Percentiles rank a stretch among this genome's conserved stretches.
Evolutionary conservation across 2,888 invertebrate species (phyloP).

Genomic region (Lithophane socia): DNA sequence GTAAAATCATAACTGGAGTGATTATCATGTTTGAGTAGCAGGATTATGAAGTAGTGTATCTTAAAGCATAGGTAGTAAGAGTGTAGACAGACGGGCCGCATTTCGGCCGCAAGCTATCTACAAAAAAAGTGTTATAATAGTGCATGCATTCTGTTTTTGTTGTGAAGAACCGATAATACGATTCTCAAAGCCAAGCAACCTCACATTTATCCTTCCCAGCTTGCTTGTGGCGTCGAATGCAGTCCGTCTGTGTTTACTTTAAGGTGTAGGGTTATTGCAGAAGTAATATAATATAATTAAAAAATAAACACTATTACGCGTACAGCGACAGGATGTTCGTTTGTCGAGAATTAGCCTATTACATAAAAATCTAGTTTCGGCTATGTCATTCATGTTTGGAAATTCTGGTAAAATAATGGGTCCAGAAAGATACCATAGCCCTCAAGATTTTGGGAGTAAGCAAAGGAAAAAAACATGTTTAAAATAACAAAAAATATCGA

Average conservation of each 20-base stretch:
- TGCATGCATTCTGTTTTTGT: constrained; percentile 23
- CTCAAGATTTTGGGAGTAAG: constrained; percentile 3
- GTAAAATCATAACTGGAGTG: constrained; percentile 87
- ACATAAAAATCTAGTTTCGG: constrained; percentile 88
- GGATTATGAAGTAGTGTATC: constrained; percentile 49
- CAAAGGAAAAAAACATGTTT: constrained; percentile 25
- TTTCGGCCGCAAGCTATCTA: constrained; percentile 22
- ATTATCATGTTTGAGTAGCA: constrained; percentile 83
- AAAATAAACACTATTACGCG: constrained; percentile 5
- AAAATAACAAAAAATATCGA: constrained; percentile 4
- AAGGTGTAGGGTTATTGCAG: constrained; percentile 22
- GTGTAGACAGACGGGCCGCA: constrained; percentile 38
- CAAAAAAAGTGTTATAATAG: constrained; percentile 4
- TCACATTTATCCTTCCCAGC: neutral
- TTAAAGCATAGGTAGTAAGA: constrained; percentile 33
- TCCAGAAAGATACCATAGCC: constrained; percentile 1
- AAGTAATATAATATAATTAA: constrained; percentile 15
- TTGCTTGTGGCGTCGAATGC: constrained; percentile 21
- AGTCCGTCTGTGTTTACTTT: constrained; percentile 29
- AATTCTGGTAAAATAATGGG: constrained; percentile 4
- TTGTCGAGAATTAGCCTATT: constrained; percentile 89
- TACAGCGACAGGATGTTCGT: constrained; percentile 71
- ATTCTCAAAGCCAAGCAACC: constrained; percentile 26
- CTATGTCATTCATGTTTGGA: constrained; percentile 61
- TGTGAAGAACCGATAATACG: constrained; percentile 1